These are phyloP conservation scores for Columba janthina DNA, from an alignment of 2,113 vertebrate genomes.

Conservation along the genomic window DNA sequence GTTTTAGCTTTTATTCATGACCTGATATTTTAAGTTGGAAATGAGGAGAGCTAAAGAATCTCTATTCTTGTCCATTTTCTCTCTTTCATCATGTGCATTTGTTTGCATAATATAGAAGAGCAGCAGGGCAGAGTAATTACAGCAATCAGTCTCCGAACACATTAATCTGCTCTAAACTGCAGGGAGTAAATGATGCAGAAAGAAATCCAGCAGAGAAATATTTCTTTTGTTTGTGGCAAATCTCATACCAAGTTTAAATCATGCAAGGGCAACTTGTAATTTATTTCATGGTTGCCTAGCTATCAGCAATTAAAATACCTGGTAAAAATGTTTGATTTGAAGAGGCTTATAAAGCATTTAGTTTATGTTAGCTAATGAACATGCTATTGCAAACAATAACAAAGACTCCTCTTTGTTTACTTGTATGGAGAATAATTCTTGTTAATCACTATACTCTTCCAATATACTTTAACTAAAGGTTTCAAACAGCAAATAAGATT, in stretches of 20 bases:
- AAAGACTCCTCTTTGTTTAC: not conserved
- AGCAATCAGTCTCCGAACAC: slow-evolving; percentile 78
- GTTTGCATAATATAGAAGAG: slow-evolving; percentile 79
- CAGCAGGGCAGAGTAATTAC: slow-evolving; percentile 83
- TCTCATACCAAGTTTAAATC: slow-evolving; percentile 55
- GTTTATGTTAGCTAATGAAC: not conserved
- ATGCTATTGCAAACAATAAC: not conserved
- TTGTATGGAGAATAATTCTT: not conserved
- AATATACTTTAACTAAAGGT: not conserved
- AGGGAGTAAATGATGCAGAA: slow-evolving; percentile 81
- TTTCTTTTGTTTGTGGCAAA: slow-evolving; percentile 66
- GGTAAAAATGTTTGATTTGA: slow-evolving; percentile 29
- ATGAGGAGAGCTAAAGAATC: not conserved
- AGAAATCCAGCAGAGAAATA: slow-evolving; percentile 70
- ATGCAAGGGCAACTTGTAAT: slow-evolving; percentile 53
- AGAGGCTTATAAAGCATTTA: not conserved
- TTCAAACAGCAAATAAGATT: not conserved
- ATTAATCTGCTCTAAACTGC: slow-evolving; percentile 84
- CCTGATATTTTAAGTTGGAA: not conserved
- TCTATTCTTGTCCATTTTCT: slow-evolving; percentile 27
- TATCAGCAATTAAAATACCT: slow-evolving; percentile 40
- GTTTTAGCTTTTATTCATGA: not conserved
- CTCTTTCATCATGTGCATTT: slow-evolving; percentile 63
- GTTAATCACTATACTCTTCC: not conserved
- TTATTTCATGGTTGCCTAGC: slow-evolving; percentile 49